phyloP scores from a whole-genome alignment of 2,797 vertebrate genomes.

The Myotis planiceps region DNA sequence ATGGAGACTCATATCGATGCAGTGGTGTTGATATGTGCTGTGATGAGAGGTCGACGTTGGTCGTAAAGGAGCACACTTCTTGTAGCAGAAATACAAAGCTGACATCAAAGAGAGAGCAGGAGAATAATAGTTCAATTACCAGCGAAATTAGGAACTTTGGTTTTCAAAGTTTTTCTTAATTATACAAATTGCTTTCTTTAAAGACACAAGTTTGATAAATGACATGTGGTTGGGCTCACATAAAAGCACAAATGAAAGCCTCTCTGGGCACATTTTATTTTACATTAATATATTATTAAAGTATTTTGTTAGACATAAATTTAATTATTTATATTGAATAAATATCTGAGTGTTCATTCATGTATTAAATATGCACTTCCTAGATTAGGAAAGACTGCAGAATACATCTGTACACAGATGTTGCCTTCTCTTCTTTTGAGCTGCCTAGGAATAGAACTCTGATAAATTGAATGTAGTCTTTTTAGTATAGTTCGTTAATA shows the following conservation, averaged over 20 bases:
- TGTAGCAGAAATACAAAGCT: background rate
- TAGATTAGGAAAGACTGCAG: background rate
- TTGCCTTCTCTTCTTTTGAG: conserved; percentile 73
- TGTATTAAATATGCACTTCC: background rate
- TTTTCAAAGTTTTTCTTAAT: conserved; percentile 52
- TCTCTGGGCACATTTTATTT: conserved; percentile 36
- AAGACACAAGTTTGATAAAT: conserved; percentile 1
- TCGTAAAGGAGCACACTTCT: background rate
- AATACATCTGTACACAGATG: conserved; percentile 66
- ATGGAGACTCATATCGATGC: background rate
- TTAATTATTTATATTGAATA: background rate
- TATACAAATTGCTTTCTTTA: conserved; percentile 52
- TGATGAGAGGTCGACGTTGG: background rate
- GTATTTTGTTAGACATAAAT: background rate
- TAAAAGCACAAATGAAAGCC: background rate
- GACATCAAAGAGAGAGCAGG: background rate
- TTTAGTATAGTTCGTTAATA: conserved; percentile 83
- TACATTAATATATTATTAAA: conserved; percentile 37
- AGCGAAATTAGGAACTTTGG: background rate
- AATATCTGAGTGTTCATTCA: background rate
- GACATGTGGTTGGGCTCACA: background rate
- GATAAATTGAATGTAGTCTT: conserved; percentile 80
- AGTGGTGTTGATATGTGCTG: background rate
- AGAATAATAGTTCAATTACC: conserved; percentile 46
- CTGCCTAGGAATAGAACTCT: conserved; percentile 78